Conservation (phyloP, 2,113 vertebrate genomes). For the Brachyhypopomus gauderio region DNA sequence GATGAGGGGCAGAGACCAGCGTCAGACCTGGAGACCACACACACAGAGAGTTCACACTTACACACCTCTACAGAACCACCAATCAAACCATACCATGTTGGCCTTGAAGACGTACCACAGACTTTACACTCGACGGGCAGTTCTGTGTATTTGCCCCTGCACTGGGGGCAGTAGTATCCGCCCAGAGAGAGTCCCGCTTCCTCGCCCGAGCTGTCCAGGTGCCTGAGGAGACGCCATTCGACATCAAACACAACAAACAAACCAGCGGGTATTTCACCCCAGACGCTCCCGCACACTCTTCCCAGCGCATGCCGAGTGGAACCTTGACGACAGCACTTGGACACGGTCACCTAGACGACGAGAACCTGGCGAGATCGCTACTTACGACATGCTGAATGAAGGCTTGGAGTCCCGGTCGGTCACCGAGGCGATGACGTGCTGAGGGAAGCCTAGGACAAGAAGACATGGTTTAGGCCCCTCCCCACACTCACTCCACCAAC, state of each 20-base stretch:
- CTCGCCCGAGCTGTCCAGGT: constrained; percentile 79
- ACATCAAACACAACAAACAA: background rate
- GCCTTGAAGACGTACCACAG: constrained; percentile 81
- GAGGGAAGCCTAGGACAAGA: constrained; percentile 87
- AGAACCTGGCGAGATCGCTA: constrained; percentile 45
- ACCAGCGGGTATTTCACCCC: too few species aligned
- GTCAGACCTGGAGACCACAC: constrained; percentile 81
- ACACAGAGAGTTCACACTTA: background rate
- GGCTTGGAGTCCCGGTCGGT: constrained; percentile 91
- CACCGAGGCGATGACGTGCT: constrained; percentile 82
- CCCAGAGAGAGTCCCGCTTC: constrained; percentile 83
- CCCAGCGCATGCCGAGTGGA: too few species aligned
- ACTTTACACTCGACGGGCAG: constrained; percentile 98
- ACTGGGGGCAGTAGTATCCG: constrained; percentile 96
- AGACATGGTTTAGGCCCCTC: too few species aligned
- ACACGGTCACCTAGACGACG: too few species aligned
- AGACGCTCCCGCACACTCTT: too few species aligned
- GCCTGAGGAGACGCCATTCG: constrained; percentile 67
- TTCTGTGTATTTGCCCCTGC: constrained; percentile 91
- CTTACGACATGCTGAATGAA: constrained; percentile 97
- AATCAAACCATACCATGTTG: background rate
- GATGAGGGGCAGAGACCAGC: constrained; percentile 93
- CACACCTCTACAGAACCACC: background rate
- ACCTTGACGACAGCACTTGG: too few species aligned
- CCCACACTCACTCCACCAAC: too few species aligned